Conservation (phyloP, 37 sponge, comb jelly and placozoan genomes). For the Hexactinellida sp. region DNA sequence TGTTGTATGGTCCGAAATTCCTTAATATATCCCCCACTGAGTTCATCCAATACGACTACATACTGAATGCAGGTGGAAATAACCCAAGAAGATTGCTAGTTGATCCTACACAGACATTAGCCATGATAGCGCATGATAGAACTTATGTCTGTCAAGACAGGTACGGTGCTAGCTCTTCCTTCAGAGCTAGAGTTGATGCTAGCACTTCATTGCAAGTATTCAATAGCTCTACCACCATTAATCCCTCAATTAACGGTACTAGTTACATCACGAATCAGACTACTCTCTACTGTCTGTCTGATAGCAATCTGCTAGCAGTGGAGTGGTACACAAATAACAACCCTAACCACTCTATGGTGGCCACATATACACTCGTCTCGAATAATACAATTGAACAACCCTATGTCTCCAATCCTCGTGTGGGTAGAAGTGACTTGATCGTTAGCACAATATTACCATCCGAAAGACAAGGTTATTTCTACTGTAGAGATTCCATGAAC, state of each 20-base stretch:
- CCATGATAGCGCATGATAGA: not conserved
- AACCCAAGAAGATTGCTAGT: not conserved
- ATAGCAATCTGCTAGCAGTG: not conserved
- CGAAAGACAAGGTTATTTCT: not conserved
- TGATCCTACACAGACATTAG: not conserved
- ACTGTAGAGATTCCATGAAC: not conserved
- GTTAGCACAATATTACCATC: not conserved
- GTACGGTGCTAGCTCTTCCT: not conserved
- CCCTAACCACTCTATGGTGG: not conserved
- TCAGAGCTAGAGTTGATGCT: slow-evolving; percentile 2
- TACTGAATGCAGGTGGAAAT: not conserved
- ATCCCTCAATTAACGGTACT: not conserved
- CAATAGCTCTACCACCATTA: not conserved
- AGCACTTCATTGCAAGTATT: not conserved
- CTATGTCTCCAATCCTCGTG: not conserved
- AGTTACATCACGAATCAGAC: not conserved
- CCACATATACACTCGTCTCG: not conserved
- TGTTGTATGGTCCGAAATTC: not conserved
- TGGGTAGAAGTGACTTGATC: not conserved
- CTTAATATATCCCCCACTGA: not conserved
- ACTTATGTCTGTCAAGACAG: not conserved
- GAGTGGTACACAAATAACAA: not conserved
- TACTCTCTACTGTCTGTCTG: slow-evolving; percentile 8
- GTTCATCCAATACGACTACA: not conserved
- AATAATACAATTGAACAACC: not conserved